Base-by-base conservation (phyloP, 2,113 vertebrate genomes). In the Acrocephalus kingi region DNA sequence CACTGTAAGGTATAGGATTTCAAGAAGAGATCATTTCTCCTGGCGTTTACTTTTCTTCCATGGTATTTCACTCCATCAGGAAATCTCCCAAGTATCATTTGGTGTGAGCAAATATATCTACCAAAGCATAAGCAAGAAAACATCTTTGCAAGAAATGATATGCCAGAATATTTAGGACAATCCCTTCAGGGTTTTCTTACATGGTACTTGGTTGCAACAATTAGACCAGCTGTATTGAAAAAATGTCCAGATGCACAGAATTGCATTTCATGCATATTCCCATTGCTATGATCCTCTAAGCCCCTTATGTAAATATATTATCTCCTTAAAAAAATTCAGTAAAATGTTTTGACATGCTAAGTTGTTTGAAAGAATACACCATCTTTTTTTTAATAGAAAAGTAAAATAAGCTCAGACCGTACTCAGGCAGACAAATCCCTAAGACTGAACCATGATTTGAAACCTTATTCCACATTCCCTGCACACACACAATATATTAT, bases 11-110 rank as follows among this genome's bases (percentile, higher is more conserved):
- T 25, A 52, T n/a, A 87, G 43, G 56, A 92, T 93, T 97, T 83
- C 93, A 81, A 67, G 64, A 83, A 51, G n/a, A 92, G 73, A 69
- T 86, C 64, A 18, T 59, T 84, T 94, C 94, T 72, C 81, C 91
- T 92, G 67, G 68, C 58, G 20, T 91, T 86, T 59, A 2, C 13
- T 82, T 96, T 88, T 41, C 46, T 94, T 93, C 87, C 13, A 6
- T 58, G 46, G 71, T 83, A 75, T 46, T 37, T 25, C 56, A 48
- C 12, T 8, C 11, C 90, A 13, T 49, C 61, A 62, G 73, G 54
- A 83, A 94, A 63, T 41, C 43, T 73, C 41, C 67, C 45, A 68
- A 75, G 48, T 13, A 54, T 19, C 37, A 45, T 87, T 66, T 30
- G 49, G 41, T 84, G 73, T 67, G 72, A 95, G 13, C 63, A 41